Percentiles rank a stretch among this genome's conserved stretches.
These are phyloP conservation scores for Glossophaga mutica DNA, from an alignment of 2,797 vertebrate species.

Conservation along the genomic window DNA sequence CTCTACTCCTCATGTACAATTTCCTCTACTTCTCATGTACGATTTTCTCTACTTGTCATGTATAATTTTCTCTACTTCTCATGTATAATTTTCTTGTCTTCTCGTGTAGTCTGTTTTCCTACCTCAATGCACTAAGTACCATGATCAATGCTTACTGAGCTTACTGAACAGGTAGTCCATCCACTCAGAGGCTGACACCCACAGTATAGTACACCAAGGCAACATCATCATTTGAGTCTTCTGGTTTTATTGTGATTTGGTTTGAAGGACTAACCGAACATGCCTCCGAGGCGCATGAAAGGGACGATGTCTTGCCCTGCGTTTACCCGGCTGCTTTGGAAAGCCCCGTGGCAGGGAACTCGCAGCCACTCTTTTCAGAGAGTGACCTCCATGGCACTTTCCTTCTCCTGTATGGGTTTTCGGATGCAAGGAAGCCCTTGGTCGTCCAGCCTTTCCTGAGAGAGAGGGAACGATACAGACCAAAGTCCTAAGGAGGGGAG, in stretches of 20 bases:
- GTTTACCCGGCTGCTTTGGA: background rate
- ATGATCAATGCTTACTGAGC: background rate
- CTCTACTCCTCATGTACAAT: background rate
- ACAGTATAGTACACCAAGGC: background rate
- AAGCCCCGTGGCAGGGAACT: rapidly evolving
- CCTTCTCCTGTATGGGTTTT: too few relatives aligned
- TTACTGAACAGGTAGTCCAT: background rate
- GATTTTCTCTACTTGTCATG: background rate
- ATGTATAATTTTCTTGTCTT: background rate
- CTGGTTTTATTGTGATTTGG: background rate
- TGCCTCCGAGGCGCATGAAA: background rate
- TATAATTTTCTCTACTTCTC: background rate
- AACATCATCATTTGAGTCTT: background rate
- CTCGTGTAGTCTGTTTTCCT: background rate
- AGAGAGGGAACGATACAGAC: background rate
- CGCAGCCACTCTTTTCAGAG: background rate
- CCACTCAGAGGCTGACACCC: background rate
- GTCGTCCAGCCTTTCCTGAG: background rate
- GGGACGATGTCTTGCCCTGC: background rate
- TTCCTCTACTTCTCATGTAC: background rate
- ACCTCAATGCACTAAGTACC: background rate
- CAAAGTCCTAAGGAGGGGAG: background rate
- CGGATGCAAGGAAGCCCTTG: background rate
- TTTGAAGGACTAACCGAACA: background rate
- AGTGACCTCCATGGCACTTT: background rate